Conservation (phyloP, 2,888 invertebrate species). For the Lasioglossum pauxillum region DNA sequence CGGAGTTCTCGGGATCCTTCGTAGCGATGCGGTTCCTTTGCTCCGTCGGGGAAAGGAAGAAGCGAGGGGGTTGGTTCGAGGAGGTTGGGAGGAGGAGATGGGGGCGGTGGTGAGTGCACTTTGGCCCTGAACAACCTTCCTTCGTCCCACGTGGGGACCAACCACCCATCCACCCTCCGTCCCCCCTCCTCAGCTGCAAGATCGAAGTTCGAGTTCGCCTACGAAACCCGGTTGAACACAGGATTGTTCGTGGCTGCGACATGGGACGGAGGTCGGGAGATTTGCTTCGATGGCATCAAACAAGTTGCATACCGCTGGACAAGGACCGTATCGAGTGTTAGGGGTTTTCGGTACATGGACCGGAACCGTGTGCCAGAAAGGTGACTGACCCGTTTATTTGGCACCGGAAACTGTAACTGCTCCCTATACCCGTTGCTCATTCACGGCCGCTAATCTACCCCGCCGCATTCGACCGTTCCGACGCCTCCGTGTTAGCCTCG, state of each 20-base stretch:
- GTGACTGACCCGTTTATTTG: constrained; percentile 18
- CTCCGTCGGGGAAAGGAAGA: constrained; percentile 21
- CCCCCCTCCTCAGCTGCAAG: not conserved
- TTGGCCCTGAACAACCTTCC: constrained; percentile 38
- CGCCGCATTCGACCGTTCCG: not conserved
- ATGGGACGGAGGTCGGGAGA: constrained; percentile 43
- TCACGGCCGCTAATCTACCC: not conserved
- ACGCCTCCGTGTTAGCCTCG: not conserved
- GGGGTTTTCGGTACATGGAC: constrained; percentile 29
- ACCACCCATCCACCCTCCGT: not conserved
- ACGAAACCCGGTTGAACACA: constrained; percentile 33
- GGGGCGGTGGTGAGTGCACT: constrained; percentile 36
- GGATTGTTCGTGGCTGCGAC: constrained; percentile 55
- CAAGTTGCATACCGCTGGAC: constrained; percentile 60
- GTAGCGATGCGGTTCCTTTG: constrained; percentile 59
- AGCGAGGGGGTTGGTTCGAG: not conserved
- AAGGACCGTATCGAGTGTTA: constrained; percentile 50
- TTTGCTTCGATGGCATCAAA: constrained; percentile 54
- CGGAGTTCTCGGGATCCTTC: constrained; percentile 45
- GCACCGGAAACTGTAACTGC: constrained; percentile 11
- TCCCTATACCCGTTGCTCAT: not conserved
- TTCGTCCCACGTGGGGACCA: constrained; percentile 24
- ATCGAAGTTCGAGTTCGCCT: constrained; percentile 34
- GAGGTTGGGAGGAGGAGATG: not conserved
- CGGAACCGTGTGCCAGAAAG: constrained; percentile 40